phyloP scores from a whole-genome alignment of 92 coral and sea anemone genomes.

The Hydrozoanthus gracilis region DNA sequence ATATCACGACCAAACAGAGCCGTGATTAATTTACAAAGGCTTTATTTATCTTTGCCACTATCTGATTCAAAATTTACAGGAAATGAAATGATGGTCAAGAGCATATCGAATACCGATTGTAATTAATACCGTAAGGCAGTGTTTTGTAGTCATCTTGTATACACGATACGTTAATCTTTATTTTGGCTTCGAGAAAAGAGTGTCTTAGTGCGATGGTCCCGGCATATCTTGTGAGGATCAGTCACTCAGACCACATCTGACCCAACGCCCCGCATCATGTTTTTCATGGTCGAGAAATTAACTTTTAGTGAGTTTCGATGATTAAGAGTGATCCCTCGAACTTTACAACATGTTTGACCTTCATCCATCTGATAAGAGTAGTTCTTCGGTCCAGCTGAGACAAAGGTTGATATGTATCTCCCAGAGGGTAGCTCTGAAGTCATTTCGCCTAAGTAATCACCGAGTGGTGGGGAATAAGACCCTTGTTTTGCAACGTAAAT shows the following conservation, averaged over 20 bases:
- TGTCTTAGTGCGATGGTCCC: conserved; percentile 22
- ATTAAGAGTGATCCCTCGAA: conserved; percentile 54
- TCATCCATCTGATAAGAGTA: conserved; percentile 51
- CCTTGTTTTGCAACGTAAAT: conserved; percentile 20
- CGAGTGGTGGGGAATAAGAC: conserved; percentile 38
- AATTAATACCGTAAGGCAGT: conserved; percentile 50
- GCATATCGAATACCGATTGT: no score
- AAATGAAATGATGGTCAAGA: background rate
- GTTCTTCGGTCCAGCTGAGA: conserved; percentile 64
- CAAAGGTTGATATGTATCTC: conserved; percentile 54
- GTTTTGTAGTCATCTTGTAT: conserved; percentile 46
- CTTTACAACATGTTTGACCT: conserved; percentile 50
- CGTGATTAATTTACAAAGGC: no score
- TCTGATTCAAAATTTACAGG: background rate
- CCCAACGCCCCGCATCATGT: conserved; percentile 35
- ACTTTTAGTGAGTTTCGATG: conserved; percentile 25
- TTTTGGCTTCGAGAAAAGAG: conserved; percentile 28
- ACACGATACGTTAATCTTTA: conserved; percentile 51
- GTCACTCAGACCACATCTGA: conserved; percentile 31
- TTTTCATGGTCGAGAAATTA: conserved; percentile 39
- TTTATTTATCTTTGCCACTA: background rate
- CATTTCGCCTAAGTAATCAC: conserved; percentile 48
- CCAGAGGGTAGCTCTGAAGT: conserved; percentile 38
- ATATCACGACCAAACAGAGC: no score
- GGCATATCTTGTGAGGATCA: conserved; percentile 34